These are phyloP conservation scores for Clusia tigrina DNA, from an alignment of 2,888 invertebrate species.

Conservation along the genomic window DNA sequence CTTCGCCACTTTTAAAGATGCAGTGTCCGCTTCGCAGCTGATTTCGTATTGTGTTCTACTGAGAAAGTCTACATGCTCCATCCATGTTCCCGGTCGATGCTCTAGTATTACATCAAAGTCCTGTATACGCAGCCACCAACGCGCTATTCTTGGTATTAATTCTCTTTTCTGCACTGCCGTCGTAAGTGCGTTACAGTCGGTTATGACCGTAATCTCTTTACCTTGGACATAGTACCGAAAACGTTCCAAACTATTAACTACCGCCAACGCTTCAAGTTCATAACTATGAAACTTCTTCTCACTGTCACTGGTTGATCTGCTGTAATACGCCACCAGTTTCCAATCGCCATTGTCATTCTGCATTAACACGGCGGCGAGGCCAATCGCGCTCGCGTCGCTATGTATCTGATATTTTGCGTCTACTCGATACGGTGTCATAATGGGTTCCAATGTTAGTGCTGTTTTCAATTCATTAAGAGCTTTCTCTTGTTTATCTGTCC, in stretches of 20 bases:
- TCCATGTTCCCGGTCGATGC: conserved; percentile 26
- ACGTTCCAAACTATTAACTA: conserved; percentile 30
- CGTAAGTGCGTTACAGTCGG: conserved; percentile 26
- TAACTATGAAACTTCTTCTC: conserved; percentile 48
- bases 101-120: conserved; percentile 34
- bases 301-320: conserved; percentile 4
- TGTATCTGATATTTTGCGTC: conserved; percentile 16
- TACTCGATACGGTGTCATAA: conserved; percentile 25
- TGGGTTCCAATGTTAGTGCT: conserved; percentile 10
- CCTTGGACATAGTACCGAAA: conserved; percentile 34
- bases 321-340: conserved; percentile 25
- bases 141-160: conserved; percentile 30
- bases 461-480: conserved; percentile 22
- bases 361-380: conserved; percentile 12
- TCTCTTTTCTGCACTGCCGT: conserved; percentile 25
- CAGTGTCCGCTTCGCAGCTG: conserved; percentile 15
- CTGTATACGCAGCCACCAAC: conserved; percentile 36
- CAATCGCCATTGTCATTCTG: conserved; percentile 12
- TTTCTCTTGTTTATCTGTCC: conserved; percentile 19
- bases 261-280: conserved; percentile 47
- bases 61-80: conserved; percentile 28
- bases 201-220: conserved; percentile 23
- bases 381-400: conserved; percentile 11
- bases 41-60: conserved; percentile 21
- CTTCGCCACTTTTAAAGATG: not conserved